Percentiles rank a stretch among this genome's conserved stretches.
Evolutionary conservation across 1,140 invertebrate species (phyloP).

Genomic region (Atopsyche davidsoni): DNA sequence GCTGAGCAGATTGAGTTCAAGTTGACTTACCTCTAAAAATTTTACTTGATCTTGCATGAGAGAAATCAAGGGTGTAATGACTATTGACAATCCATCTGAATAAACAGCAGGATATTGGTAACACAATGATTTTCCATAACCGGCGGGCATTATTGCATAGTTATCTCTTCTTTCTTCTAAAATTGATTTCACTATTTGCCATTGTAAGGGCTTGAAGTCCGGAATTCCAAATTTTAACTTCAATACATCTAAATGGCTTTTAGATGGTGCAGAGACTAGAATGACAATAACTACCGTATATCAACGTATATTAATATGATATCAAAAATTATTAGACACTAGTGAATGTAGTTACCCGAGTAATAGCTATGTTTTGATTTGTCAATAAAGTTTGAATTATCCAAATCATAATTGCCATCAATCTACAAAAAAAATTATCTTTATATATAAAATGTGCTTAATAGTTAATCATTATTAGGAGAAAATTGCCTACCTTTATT

Average conservation of each 20-base stretch:
- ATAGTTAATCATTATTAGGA: no score
- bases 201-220: constrained; percentile 57
- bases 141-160: constrained; percentile 37
- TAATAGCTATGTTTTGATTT: no score
- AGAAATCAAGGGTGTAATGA: constrained; percentile 24
- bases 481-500: no score
- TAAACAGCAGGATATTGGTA: constrained; percentile 27
- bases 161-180: constrained; percentile 49
- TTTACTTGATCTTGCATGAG: constrained; percentile 27
- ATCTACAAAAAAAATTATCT: no score
- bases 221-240: constrained; percentile 53
- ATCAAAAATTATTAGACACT: no score
- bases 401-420: no score
- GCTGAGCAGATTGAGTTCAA: no score
- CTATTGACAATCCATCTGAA: constrained; percentile 18
- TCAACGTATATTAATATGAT: neutral
- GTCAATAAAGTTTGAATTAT: no score
- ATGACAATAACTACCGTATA: neutral
- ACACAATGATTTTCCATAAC: constrained; percentile 27
- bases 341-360: no score
- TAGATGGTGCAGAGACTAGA: neutral
- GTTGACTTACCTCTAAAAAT: constrained; percentile 22
- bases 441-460: no score
- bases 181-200: constrained; percentile 59
- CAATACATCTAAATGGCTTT: constrained; percentile 37